A percentile compares a stretch with the other conserved stretches of the same genome.
These are phyloP conservation scores for Camponotus pennsylvanicus DNA, from an alignment of 1,140 invertebrate species.

Conservation along the genomic window DNA sequence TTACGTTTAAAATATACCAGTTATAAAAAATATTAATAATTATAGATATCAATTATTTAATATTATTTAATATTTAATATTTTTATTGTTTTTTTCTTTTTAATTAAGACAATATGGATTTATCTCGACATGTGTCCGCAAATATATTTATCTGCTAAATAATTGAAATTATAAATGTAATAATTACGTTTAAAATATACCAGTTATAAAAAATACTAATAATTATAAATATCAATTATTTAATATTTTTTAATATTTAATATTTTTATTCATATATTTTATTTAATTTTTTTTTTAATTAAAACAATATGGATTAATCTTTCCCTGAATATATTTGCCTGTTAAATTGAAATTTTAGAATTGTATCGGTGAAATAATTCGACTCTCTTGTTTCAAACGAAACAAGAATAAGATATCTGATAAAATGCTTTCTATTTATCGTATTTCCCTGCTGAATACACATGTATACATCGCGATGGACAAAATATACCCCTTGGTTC, in stretches of 20 bases:
- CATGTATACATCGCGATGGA: neutral
- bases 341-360: neutral
- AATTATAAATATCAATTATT: neutral
- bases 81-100: too few relatives aligned
- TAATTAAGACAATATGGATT: too few relatives aligned
- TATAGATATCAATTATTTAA: neutral
- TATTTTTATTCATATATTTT: too few relatives aligned
- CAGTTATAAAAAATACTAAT: too few relatives aligned
- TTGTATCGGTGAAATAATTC: neutral
- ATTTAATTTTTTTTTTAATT: neutral
- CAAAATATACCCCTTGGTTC: neutral
- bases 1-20: neutral
- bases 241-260: neutral
- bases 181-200: neutral
- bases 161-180: neutral
- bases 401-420: neutral
- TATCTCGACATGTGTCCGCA: too few relatives aligned
- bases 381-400: neutral
- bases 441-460: neutral
- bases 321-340: neutral
- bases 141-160: too few relatives aligned
- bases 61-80: neutral
- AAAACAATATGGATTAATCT: neutral
- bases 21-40: neutral
- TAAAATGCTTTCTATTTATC: neutral